A percentile compares a stretch with the other conserved stretches of the same genome.
These are phyloP conservation scores for Gastrophryne carolinensis DNA, from an alignment of 2,797 vertebrate genomes.

Conservation along the genomic window DNA sequence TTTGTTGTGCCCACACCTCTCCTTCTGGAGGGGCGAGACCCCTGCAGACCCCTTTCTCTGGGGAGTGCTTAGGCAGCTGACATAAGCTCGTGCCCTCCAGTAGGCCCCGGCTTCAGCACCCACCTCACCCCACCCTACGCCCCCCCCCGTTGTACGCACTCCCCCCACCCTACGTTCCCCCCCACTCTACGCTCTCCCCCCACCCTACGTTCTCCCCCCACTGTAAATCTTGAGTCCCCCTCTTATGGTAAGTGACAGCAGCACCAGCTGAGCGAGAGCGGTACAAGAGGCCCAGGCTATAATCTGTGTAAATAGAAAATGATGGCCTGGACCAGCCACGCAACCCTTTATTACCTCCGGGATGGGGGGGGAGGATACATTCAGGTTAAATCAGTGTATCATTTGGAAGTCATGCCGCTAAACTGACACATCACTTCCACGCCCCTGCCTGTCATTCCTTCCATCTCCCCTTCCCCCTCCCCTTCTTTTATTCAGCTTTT, in stretches of 20 bases:
- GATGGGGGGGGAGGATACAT: no score
- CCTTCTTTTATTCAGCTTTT: no score
- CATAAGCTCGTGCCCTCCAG: slow-evolving; percentile 8
- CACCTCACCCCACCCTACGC: not conserved
- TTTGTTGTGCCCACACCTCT: slow-evolving; percentile 41
- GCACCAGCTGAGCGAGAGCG: slow-evolving; percentile 11
- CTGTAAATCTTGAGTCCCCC: slow-evolving; percentile 15
- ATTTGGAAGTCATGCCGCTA: no score
- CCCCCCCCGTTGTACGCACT: not conserved
- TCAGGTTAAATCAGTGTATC: no score
- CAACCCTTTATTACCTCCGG: not conserved
- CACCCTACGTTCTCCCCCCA: slow-evolving; percentile 33
- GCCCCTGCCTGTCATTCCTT: not conserved
- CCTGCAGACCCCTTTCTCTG: not conserved
- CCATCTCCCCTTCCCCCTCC: no score
- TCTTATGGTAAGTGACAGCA: slow-evolving; percentile 16
- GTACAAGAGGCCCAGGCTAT: not conserved
- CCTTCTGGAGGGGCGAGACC: slow-evolving; percentile 23
- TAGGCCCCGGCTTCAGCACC: slow-evolving; percentile 4
- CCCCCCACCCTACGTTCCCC: slow-evolving; percentile 5
- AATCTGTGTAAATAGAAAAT: not conserved
- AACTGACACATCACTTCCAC: not conserved
- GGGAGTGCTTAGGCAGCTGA: slow-evolving; percentile 18
- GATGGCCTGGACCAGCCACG: not conserved
- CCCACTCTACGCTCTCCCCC: not conserved